Evolutionary conservation across 1,140 invertebrate species (phyloP), one percentile per base, ranked within the genome.

Genomic region (Heterodera carotae): DNA sequence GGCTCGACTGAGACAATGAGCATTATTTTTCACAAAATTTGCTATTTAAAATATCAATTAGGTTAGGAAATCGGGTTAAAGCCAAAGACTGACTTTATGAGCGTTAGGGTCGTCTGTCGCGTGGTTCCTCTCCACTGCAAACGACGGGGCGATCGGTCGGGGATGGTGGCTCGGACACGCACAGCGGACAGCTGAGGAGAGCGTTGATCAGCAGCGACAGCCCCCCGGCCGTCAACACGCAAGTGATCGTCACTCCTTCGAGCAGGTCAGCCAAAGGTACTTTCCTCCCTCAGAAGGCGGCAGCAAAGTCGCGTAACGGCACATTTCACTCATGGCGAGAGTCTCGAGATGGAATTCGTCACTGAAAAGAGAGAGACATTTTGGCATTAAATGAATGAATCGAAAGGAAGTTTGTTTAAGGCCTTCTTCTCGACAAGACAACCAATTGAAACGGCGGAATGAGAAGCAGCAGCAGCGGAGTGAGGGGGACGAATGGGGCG

Each of bases 201-300:
- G 31, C 22, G 33, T 33, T 62, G 56, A n/a, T 29, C n/a, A 72
- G 18, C 43, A 15, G 71, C 8, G 15, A 12, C 72, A 1, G 15
- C 27, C 15, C n/a, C 36, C 1, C 56, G 2, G 31, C 31, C 0
- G 34, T 27, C 64, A 74, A 74, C 64, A 74, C 72, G 6, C 72
- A 74, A 62, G 72, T 74, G 72, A 74, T 74, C 64, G 72, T 74
- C 53, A 74, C 72, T 34, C 72, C 72, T 25, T 74, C 72, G 56
- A 74, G 72, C 64, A 74, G 72, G 72, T 74, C 62, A 66, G 62
- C 48, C 15, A 56, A 56, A 56, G 48, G 18, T 56, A 56, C 39
- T 43, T 43, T 12, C 39, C 8, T 29, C 62, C 8, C 29, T 12
- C 62, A 31, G 22, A 12, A 29, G 62, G 7, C 4, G 62, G 4